These are phyloP conservation scores for Clanis bilineata DNA, from an alignment of 2,888 invertebrate genomes.

Conservation along the genomic window DNA sequence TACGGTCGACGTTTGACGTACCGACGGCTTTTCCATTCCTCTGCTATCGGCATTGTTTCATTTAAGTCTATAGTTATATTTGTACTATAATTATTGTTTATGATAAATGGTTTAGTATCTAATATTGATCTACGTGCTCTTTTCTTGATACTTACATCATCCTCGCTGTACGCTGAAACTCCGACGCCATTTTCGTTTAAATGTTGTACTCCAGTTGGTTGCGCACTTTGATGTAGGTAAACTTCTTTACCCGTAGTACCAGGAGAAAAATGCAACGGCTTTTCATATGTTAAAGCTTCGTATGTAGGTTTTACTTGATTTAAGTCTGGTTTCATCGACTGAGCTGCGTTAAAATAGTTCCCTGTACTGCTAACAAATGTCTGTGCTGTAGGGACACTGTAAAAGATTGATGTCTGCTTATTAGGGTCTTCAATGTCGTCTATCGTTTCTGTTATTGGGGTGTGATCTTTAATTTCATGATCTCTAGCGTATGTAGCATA, in stretches of 20 bases:
- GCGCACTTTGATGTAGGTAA: constrained; percentile 57
- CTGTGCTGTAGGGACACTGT: constrained; percentile 14
- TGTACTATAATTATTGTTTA: constrained; percentile 36
- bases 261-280: constrained; percentile 32
- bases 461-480: constrained; percentile 53
- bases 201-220: constrained; percentile 62
- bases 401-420: constrained; percentile 26
- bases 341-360: neutral
- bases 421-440: constrained; percentile 67
- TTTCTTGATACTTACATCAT: constrained; percentile 65
- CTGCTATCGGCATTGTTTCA: constrained; percentile 41
- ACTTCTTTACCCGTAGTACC: constrained; percentile 41
- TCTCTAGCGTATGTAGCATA: constrained; percentile 46
- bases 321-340: constrained; percentile 29
- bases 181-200: constrained; percentile 64
- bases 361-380: constrained; percentile 22
- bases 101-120: constrained; percentile 54
- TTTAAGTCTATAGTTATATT: constrained; percentile 28
- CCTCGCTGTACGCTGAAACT: constrained; percentile 64
- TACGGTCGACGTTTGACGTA: constrained; percentile 9
- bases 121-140: constrained; percentile 40
- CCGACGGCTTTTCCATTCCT: constrained; percentile 42
- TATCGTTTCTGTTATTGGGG: constrained; percentile 71
- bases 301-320: constrained; percentile 38
- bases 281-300: constrained; percentile 47